Conservation (phyloP, 2,113 vertebrate species). For the Symphodus melops region DNA sequence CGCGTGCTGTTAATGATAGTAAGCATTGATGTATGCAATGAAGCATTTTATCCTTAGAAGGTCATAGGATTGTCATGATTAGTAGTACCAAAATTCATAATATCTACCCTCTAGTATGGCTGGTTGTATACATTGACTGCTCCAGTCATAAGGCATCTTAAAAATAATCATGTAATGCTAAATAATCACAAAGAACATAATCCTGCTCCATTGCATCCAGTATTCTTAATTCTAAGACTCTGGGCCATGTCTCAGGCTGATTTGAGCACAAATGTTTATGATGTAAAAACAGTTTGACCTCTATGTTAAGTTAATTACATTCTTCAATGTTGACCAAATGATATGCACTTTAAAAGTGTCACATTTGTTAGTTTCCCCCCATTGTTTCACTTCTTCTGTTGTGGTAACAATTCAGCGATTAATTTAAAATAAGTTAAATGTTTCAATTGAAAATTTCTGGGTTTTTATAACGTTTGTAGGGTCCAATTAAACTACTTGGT, state of each 20-base stretch:
- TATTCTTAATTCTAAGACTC: background rate
- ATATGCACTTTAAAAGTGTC: slow-evolving; percentile 76
- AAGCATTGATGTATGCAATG: slow-evolving; percentile 18
- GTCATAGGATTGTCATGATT: background rate
- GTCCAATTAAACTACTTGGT: slow-evolving; percentile 66
- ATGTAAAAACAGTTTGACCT: background rate
- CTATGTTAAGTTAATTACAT: slow-evolving; percentile 14
- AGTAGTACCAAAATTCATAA: slow-evolving; percentile 20
- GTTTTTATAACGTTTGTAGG: slow-evolving; percentile 64
- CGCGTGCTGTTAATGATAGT: slow-evolving; percentile 12
- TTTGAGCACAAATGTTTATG: background rate
- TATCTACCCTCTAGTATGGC: slow-evolving; percentile 14
- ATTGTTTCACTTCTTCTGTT: slow-evolving; percentile 19
- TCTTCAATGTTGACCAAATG: slow-evolving; percentile 58
- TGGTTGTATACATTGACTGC: slow-evolving; percentile 10
- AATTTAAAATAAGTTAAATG: slow-evolving; percentile 10
- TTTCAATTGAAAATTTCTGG: slow-evolving; percentile 40
- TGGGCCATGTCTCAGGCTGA: background rate
- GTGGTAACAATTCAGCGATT: slow-evolving; percentile 16
- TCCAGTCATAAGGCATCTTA: background rate
- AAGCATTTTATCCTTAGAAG: slow-evolving; percentile 32
- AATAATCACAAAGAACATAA: background rate
- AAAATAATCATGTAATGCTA: background rate
- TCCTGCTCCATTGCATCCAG: background rate
- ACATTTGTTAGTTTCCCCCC: slow-evolving; percentile 30